A percentile compares a stretch with the other conserved stretches of the same genome.
These are phyloP conservation scores for Tetropium fuscum DNA, from an alignment of 2,888 invertebrate genomes.

Conservation along the genomic window DNA sequence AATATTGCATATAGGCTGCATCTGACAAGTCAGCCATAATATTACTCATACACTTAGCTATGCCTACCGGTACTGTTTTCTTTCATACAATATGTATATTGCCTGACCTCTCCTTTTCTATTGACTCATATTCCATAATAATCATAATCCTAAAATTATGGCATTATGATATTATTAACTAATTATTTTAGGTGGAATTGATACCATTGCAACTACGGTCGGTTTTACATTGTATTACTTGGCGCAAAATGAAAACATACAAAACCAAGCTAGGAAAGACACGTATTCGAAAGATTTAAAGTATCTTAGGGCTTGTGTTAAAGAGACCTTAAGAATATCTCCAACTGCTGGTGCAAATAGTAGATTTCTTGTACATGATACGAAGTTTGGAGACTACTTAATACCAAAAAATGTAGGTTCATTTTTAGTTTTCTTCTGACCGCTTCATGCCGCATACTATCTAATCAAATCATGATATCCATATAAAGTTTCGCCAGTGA, in stretches of 20 bases:
- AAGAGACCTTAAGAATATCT: slow-evolving; percentile 76
- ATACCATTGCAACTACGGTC: slow-evolving; percentile 69
- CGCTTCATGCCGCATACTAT: too few relatives aligned
- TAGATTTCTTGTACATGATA: slow-evolving; percentile 69
- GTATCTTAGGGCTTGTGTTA: slow-evolving; percentile 79
- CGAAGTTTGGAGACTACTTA: slow-evolving; percentile 72
- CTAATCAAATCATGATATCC: too few relatives aligned
- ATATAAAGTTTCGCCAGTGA: too few relatives aligned
- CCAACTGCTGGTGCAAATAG: slow-evolving; percentile 72
- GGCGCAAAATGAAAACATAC: slow-evolving; percentile 73
- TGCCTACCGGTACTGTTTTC: too few relatives aligned
- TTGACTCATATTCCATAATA: too few relatives aligned
- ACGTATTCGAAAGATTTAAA: slow-evolving; percentile 67
- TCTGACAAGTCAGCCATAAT: too few relatives aligned
- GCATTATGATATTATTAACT: too few relatives aligned
- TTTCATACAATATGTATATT: too few relatives aligned
- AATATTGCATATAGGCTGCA: too few relatives aligned
- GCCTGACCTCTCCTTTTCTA: too few relatives aligned
- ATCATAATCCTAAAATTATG: too few relatives aligned
- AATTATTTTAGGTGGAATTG: slow-evolving; percentile 68
- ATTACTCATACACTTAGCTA: too few relatives aligned
- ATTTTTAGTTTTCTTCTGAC: slow-evolving; percentile 8
- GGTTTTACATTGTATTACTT: slow-evolving; percentile 68
- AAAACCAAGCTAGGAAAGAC: slow-evolving; percentile 73
- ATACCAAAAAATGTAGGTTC: slow-evolving; percentile 72